A percentile compares a stretch with the other conserved stretches of the same genome.
Evolutionary conservation across 2,113 vertebrate species (phyloP).

Genomic region (Caranx ignobilis): DNA sequence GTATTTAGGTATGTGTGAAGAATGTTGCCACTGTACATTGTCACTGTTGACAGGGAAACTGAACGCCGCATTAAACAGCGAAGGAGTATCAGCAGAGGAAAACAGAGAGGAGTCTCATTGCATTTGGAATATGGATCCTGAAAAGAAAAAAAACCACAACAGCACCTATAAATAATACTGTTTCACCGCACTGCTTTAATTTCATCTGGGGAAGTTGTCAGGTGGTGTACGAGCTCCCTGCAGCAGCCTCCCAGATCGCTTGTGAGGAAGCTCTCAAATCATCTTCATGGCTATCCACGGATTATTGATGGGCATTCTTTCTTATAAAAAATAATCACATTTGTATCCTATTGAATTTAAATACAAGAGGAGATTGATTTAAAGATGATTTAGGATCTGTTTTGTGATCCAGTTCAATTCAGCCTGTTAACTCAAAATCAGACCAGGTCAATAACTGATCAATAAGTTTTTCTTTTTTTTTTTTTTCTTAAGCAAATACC

Average conservation of each 20-base stretch:
- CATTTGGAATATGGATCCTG: slow-evolving; percentile 55
- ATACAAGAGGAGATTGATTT: neutral
- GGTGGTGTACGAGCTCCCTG: slow-evolving; percentile 16
- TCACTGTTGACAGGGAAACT: slow-evolving; percentile 73
- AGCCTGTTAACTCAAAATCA: neutral
- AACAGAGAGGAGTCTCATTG: slow-evolving; percentile 64
- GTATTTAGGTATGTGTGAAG: slow-evolving; percentile 74
- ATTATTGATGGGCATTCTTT: neutral
- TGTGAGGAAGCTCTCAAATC: neutral
- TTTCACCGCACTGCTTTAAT: slow-evolving; percentile 49
- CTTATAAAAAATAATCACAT: too few species aligned
- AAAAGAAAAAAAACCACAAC: slow-evolving; percentile 56
- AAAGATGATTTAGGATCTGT: neutral
- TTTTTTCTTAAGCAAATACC: too few species aligned
- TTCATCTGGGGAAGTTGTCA: slow-evolving; percentile 58
- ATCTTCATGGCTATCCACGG: neutral
- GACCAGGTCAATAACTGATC: neutral
- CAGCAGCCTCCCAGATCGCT: neutral
- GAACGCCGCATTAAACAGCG: slow-evolving; percentile 59
- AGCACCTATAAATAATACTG: slow-evolving; percentile 55
- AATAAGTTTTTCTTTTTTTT: neutral
- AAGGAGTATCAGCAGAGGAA: slow-evolving; percentile 53
- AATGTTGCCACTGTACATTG: slow-evolving; percentile 73
- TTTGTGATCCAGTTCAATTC: neutral
- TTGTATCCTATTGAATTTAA: too few species aligned